phyloP scores from a whole-genome alignment of 2,888 invertebrate genomes.

The Eilema depressum region DNA sequence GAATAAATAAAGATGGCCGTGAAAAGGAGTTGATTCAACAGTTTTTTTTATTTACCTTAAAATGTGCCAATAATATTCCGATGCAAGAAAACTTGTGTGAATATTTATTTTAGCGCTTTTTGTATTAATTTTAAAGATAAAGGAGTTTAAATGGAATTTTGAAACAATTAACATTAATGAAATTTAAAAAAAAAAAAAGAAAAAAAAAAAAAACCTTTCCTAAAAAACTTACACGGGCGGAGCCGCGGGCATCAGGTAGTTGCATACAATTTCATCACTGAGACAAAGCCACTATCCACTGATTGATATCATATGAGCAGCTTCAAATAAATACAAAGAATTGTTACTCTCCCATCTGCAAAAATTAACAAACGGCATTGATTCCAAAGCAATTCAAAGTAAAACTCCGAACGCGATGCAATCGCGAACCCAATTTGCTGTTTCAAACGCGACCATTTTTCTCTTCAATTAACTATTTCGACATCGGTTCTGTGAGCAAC shows the following conservation, averaged over 20 bases:
- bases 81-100: too few relatives aligned
- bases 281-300: too few relatives aligned
- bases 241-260: too few relatives aligned
- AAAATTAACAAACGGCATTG: background rate
- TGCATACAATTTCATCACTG: too few relatives aligned
- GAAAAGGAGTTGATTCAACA: background rate
- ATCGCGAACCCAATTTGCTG: slow-evolving; percentile 7
- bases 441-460: slow-evolving; percentile 16
- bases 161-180: too few relatives aligned
- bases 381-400: background rate
- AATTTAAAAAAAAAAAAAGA: too few relatives aligned
- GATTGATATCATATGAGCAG: background rate
- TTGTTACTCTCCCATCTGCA: background rate
- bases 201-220: too few relatives aligned
- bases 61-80: too few relatives aligned
- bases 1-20: background rate
- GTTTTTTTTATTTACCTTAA: background rate
- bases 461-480: slow-evolving; percentile 12
- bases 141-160: too few relatives aligned
- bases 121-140: too few relatives aligned
- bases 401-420: background rate
- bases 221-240: too few relatives aligned
- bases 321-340: background rate
- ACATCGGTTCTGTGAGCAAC: slow-evolving; percentile 5
- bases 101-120: too few relatives aligned